Evolutionary conservation across 2,888 invertebrate genomes (phyloP).

Genomic region (Drosophila anomalipes): DNA sequence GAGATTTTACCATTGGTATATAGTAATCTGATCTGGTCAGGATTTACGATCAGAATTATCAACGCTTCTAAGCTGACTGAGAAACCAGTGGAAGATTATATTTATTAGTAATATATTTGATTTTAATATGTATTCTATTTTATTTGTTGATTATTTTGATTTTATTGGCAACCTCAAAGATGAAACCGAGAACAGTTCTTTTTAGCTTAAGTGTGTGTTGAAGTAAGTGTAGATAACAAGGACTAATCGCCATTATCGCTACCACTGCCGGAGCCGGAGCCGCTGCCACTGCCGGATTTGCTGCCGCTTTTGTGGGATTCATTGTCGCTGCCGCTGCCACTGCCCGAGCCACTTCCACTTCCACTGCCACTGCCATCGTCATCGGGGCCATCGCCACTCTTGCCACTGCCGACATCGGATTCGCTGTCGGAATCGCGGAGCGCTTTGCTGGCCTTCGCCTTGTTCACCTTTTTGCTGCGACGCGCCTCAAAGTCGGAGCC

Average conservation of each 20-base stretch:
- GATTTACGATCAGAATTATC: background rate
- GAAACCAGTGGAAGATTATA: background rate
- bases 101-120: background rate
- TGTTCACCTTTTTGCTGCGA: conserved; percentile 90
- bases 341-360: conserved; percentile 57
- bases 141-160: background rate
- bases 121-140: background rate
- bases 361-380: conserved; percentile 60
- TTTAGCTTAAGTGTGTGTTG: background rate
- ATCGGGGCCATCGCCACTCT: conserved; percentile 63
- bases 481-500: conserved; percentile 93
- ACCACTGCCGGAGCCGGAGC: conserved; percentile 55
- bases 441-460: conserved; percentile 91
- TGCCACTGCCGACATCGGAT: conserved; percentile 82
- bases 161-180: background rate
- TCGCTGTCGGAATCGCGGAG: conserved; percentile 91
- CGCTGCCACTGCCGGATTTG: conserved; percentile 61
- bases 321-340: conserved; percentile 56
- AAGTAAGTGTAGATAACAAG: background rate
- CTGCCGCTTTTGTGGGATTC: conserved; percentile 61
- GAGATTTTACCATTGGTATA: too few relatives aligned
- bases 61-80: too few relatives aligned
- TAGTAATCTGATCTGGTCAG: too few relatives aligned
- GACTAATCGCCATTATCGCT: conserved; percentile 64
- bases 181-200: background rate